Evolutionary conservation across 2,888 invertebrate genomes (phyloP), one percentile per base, ranked within the genome.

Genomic region (Pediacus dermestoides): DNA sequence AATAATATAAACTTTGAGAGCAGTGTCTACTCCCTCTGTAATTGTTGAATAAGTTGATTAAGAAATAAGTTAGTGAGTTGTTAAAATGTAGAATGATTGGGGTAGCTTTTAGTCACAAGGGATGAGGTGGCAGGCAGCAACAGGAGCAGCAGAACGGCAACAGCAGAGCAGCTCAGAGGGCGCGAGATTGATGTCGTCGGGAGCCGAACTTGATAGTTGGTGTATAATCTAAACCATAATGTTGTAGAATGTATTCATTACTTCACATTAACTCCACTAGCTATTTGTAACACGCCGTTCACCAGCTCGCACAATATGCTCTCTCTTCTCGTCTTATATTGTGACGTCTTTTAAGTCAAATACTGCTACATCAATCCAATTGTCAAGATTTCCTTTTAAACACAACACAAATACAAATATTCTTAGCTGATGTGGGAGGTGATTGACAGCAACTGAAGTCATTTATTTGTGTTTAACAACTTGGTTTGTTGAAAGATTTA

Each of bases 181-280:
- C 48, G 52, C 46, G 58, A 67, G 69, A 69, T 69, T 69, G 68
- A 69, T 69, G 64, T 62, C 56, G 58, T 60, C 61, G 59, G 63
- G 61, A 62, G 63, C 63, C 65, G 59, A 66, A 66, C 66, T 65
- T 68, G 67, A 68, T 68, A 66, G 67, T 68, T 65, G 66, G 64
- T 64, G 63, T 67, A 69, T 69, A 67, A 69, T 69, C 68, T 63
- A 61, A 65, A 68, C 68, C 68, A 64, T 69, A 69, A 69, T 66
- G 63, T 63, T 66, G 66, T 66, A 65, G 67, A 68, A 68, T 68
- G 67, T 68, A 69, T 69, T 69, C 68, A 69, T 69, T 69, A 68
- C 66, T 68, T 63, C 66, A 55, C 64, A 64, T 67, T 67, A 66
- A 65, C 64, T 64, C 61, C 53, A 58, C 35, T 44, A 59, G 64